Conservation (phyloP, 2,797 vertebrate genomes). For the Champsocephalus esox region DNA sequence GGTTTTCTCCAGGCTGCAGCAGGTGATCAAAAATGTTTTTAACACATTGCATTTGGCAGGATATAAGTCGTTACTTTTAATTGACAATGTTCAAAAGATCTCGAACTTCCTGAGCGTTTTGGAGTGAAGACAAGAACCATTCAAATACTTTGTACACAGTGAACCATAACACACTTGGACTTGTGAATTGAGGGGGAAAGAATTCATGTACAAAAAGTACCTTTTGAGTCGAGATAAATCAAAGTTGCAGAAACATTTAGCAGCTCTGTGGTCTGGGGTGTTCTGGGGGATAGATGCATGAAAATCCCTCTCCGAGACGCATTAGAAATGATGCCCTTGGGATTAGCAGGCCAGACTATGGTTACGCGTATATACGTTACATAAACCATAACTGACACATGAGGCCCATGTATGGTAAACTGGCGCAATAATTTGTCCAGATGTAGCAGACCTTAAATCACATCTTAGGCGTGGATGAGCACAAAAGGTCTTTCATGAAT, state of each 20-base stretch:
- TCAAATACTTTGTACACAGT: slow-evolving; percentile 24
- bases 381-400: slow-evolving; percentile 72
- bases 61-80: slow-evolving; percentile 23
- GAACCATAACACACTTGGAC: slow-evolving; percentile 21
- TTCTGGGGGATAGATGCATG: slow-evolving; percentile 36
- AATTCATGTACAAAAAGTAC: slow-evolving; percentile 12
- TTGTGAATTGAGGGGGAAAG: not conserved
- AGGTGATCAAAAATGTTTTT: slow-evolving; percentile 33
- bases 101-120: slow-evolving; percentile 27
- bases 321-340: slow-evolving; percentile 59
- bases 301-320: slow-evolving; percentile 61
- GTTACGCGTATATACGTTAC: slow-evolving; percentile 65
- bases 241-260: slow-evolving; percentile 44
- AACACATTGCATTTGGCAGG: slow-evolving; percentile 18
- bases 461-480: slow-evolving; percentile 64
- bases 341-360: slow-evolving; percentile 66
- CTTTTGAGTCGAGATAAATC: slow-evolving; percentile 44
- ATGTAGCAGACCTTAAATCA: slow-evolving; percentile 74
- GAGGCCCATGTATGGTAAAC: slow-evolving; percentile 67
- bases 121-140: slow-evolving; percentile 24
- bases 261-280: slow-evolving; percentile 28
- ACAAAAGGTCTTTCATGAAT: slow-evolving; percentile 67
- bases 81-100: slow-evolving; percentile 20
- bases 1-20: slow-evolving; percentile 11
- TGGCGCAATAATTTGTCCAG: slow-evolving; percentile 74